These are phyloP conservation scores for Oostethus manadensis DNA, from an alignment of 2,113 vertebrate genomes.

Conservation along the genomic window DNA sequence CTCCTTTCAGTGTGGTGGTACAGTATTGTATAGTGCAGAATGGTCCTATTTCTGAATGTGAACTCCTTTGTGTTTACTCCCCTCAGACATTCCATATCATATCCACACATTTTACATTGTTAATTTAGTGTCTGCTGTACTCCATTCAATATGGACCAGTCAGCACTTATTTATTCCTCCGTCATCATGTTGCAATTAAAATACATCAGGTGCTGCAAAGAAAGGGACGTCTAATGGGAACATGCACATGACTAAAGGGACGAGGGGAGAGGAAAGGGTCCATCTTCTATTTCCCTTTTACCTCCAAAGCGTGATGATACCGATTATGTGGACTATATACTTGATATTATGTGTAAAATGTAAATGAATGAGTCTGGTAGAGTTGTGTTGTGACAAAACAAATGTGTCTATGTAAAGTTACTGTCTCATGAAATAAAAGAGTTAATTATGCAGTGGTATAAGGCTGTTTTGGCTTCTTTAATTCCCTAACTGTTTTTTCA, in stretches of 20 bases:
- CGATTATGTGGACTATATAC: slow-evolving; percentile 48
- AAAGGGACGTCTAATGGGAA: slow-evolving; percentile 29
- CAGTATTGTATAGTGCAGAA: slow-evolving; percentile 18
- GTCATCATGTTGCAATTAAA: slow-evolving; percentile 12
- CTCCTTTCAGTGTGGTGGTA: slow-evolving; percentile 23
- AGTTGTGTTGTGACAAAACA: slow-evolving; percentile 36
- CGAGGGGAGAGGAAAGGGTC: slow-evolving; percentile 19
- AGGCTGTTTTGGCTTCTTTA: neutral
- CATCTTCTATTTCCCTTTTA: slow-evolving; percentile 37
- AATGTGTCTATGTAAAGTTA: slow-evolving; percentile 29
- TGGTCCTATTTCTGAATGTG: slow-evolving; percentile 25
- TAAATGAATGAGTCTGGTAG: slow-evolving; percentile 41
- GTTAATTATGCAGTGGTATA: neutral
- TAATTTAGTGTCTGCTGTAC: slow-evolving; percentile 13
- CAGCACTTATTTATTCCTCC: slow-evolving; percentile 12
- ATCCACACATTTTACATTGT: slow-evolving; percentile 16
- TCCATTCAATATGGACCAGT: neutral
- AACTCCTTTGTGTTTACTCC: slow-evolving; percentile 35
- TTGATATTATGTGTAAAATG: slow-evolving; percentile 46
- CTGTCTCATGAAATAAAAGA: slow-evolving; percentile 45
- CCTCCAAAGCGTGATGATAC: slow-evolving; percentile 52
- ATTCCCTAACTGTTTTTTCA: neutral
- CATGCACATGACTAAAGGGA: slow-evolving; percentile 44
- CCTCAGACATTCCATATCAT: slow-evolving; percentile 42
- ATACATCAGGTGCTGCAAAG: slow-evolving; percentile 20